These are phyloP conservation scores for Pagrus major DNA, from an alignment of 2,113 vertebrate genomes.

Conservation along the genomic window DNA sequence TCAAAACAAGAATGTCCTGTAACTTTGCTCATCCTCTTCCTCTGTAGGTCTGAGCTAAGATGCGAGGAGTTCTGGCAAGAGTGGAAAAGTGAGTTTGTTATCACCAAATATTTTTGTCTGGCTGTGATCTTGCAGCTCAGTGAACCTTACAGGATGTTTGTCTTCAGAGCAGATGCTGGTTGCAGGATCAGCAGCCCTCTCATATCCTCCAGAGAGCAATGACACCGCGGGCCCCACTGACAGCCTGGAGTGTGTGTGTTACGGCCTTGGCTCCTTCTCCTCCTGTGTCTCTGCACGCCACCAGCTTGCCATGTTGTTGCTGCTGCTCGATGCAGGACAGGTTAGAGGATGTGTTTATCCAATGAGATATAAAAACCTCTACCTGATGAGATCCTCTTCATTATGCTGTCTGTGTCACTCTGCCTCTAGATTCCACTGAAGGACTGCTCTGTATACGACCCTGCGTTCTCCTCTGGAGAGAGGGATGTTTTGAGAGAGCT, in stretches of 20 bases:
- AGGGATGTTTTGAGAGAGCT: slow-evolving; percentile 80
- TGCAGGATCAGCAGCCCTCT: slow-evolving; percentile 8
- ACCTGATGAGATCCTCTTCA: neutral
- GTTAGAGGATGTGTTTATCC: slow-evolving; percentile 70
- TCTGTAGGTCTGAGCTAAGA: slow-evolving; percentile 85
- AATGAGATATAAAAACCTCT: neutral
- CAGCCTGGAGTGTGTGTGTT: slow-evolving; percentile 86
- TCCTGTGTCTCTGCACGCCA: slow-evolving; percentile 84
- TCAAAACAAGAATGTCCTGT: too few species aligned
- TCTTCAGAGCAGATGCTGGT: slow-evolving; percentile 66
- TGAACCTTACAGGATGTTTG: neutral
- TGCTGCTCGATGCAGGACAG: slow-evolving; percentile 88
- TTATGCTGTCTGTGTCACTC: neutral
- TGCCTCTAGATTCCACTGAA: slow-evolving; percentile 66
- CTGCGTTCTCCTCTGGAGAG: slow-evolving; percentile 87
- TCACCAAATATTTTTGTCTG: neutral
- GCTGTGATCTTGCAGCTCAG: neutral
- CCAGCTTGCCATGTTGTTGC: slow-evolving; percentile 91
- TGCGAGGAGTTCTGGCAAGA: slow-evolving; percentile 84
- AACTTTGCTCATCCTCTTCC: neutral
- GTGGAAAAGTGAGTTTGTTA: slow-evolving; percentile 81
- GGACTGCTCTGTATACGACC: slow-evolving; percentile 88
- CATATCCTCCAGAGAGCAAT: neutral
- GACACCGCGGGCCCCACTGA: slow-evolving; percentile 40
- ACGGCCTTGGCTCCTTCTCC: slow-evolving; percentile 91